Conservation (phyloP, 2,113 vertebrate genomes). For the Hippocampus abdominalis region DNA sequence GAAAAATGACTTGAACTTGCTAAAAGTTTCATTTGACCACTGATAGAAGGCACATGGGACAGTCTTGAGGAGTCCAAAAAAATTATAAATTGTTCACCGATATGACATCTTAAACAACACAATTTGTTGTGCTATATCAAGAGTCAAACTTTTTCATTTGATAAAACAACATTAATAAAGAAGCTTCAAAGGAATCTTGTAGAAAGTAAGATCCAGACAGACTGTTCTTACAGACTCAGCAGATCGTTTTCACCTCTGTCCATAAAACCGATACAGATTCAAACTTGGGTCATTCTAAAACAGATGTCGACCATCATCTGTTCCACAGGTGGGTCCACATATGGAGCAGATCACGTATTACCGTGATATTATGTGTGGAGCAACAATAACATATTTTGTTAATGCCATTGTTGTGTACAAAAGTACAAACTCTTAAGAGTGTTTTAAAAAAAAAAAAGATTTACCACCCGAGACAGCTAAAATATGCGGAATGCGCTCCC, state of each 20-base stretch:
- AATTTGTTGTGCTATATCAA: not conserved
- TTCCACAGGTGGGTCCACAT: not conserved
- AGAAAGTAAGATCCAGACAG: not conserved
- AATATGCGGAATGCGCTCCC: not conserved
- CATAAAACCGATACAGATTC: not conserved
- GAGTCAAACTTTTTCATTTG: not conserved
- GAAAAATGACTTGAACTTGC: not conserved
- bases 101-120: not conserved
- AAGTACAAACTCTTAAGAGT: not conserved
- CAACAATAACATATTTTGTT: not conserved
- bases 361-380: not conserved
- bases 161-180: not conserved
- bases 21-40: not conserved
- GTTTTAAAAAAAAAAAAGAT: not conserved
- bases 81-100: not conserved
- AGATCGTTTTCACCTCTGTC: slow-evolving; percentile 3
- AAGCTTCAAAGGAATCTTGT: slow-evolving; percentile 2
- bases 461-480: not conserved
- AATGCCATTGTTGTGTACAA: not conserved
- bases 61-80: not conserved
- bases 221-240: not conserved
- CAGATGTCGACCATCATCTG: not conserved
- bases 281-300: slow-evolving; percentile 3
- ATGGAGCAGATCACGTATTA: not conserved
- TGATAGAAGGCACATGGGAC: not conserved